phyloP scores from a whole-genome alignment of 2,113 vertebrate genomes.

The Coturnix japonica region DNA sequence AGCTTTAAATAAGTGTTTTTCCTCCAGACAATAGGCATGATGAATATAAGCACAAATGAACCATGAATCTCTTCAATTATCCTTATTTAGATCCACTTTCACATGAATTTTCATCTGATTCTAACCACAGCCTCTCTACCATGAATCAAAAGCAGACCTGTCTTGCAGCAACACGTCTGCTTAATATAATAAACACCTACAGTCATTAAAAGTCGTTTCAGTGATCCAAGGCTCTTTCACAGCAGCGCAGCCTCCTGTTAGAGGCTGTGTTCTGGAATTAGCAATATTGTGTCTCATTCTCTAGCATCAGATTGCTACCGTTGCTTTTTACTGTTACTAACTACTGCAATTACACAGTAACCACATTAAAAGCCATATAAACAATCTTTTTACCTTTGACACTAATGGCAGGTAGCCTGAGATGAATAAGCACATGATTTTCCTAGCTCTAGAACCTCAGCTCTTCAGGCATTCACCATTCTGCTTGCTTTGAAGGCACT shows the following conservation, averaged over 20 bases:
- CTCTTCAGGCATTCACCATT: background rate
- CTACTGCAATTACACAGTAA: background rate
- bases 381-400: background rate
- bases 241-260: slow-evolving; percentile 21
- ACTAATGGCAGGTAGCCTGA: background rate
- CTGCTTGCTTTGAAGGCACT: background rate
- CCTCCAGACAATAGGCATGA: slow-evolving; percentile 77
- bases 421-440: background rate
- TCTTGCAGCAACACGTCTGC: slow-evolving; percentile 69
- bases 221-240: slow-evolving; percentile 48
- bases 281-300: background rate
- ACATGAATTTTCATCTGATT: slow-evolving; percentile 76
- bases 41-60: slow-evolving; percentile 78
- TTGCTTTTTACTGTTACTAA: background rate
- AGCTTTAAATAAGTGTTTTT: slow-evolving; percentile 75
- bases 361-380: background rate
- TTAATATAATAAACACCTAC: slow-evolving; percentile 77
- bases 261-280: slow-evolving; percentile 19
- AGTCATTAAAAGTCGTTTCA: slow-evolving; percentile 71
- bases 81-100: slow-evolving; percentile 81
- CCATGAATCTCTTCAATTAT: slow-evolving; percentile 79
- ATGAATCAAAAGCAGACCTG: slow-evolving; percentile 69
- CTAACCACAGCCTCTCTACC: slow-evolving; percentile 67
- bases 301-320: background rate
- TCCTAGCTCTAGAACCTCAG: background rate